A percentile compares a stretch with the other conserved stretches of the same genome.
phyloP scores from a whole-genome alignment of 2,797 vertebrate species.

The Oophaga sylvatica region DNA sequence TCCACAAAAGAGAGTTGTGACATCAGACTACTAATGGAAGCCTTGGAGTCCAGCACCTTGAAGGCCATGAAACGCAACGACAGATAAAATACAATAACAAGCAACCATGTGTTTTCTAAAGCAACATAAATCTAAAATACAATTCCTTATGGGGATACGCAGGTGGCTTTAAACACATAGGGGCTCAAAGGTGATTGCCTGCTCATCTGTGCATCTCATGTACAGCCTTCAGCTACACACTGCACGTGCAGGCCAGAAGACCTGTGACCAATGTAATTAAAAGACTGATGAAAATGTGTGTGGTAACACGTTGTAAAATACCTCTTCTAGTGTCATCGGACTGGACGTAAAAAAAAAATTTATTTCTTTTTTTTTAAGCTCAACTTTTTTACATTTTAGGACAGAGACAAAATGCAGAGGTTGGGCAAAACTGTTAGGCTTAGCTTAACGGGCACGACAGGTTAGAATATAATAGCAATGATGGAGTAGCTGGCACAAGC shows the following conservation, averaged over 20 bases:
- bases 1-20: no score
- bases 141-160: conserved; percentile 2
- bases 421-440: no score
- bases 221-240: conserved; percentile 20
- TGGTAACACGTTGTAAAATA: conserved; percentile 1
- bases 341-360: background rate
- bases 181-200: conserved; percentile 2
- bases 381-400: background rate
- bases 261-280: conserved; percentile 3
- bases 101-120: background rate
- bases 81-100: conserved; percentile 11
- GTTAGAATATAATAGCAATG: no score
- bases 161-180: conserved; percentile 6
- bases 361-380: no score
- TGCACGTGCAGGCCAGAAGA: conserved; percentile 4
- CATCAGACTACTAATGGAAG: background rate
- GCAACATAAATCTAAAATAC: background rate
- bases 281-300: background rate
- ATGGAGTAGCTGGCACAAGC: no score
- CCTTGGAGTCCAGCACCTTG: background rate
- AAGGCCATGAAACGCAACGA: background rate
- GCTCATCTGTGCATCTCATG: background rate
- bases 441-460: no score
- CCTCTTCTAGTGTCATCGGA: background rate
- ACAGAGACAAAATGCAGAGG: no score